Percentiles rank a stretch among this genome's conserved stretches.
These are phyloP conservation scores for Plebejus anna DNA, from an alignment of 2,888 invertebrate species.

Conservation along the genomic window DNA sequence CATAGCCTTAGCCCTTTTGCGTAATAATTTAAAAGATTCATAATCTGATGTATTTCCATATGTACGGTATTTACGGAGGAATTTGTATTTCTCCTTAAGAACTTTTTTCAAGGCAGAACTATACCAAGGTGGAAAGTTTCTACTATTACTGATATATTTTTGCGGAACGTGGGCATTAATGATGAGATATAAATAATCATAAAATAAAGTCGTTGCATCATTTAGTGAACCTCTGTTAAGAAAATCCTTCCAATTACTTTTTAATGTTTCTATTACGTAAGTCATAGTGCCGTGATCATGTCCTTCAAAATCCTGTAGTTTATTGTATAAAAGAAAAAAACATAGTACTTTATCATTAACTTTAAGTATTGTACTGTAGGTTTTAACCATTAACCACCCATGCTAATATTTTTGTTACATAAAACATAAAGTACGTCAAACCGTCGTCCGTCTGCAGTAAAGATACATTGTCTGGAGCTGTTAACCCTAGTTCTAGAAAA, in stretches of 20 bases:
- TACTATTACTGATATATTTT: not conserved
- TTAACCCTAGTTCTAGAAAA: conserved; percentile 20
- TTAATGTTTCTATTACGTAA: too few species aligned
- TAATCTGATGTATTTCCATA: conserved; percentile 21
- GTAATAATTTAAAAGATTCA: not conserved
- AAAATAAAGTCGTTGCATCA: conserved; percentile 15
- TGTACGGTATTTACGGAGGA: conserved; percentile 18
- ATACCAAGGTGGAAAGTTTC: conserved; percentile 19
- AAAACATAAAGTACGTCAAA: not conserved
- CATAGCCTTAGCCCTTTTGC: conserved; percentile 15
- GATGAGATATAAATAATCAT: not conserved
- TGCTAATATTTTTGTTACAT: not conserved
- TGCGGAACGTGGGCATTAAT: not conserved
- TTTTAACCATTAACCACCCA: not conserved
- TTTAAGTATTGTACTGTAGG: too few species aligned
- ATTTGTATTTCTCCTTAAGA: conserved; percentile 27
- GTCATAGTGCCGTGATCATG: too few species aligned
- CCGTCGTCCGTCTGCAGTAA: not conserved
- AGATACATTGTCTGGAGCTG: conserved; percentile 22
- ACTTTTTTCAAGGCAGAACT: not conserved
- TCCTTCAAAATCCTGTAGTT: too few species aligned
- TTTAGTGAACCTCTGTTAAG: not conserved
- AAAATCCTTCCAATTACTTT: not conserved
- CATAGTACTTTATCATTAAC: too few species aligned
- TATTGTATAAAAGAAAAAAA: too few species aligned